Percentiles rank a stretch among this genome's conserved stretches.
phyloP scores from a whole-genome alignment of 2,888 invertebrate species.

The Alcis repandata region DNA sequence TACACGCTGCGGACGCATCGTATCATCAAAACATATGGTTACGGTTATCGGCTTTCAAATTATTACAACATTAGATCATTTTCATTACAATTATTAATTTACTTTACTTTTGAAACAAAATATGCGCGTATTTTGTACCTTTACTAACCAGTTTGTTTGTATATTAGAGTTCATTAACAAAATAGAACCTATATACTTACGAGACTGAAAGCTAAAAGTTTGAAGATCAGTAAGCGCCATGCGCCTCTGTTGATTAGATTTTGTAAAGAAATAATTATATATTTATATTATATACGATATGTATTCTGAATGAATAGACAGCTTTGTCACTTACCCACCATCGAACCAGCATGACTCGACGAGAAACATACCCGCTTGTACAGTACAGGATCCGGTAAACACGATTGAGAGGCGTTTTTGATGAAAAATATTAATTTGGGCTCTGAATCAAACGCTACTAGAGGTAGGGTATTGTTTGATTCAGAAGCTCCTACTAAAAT shows the following conservation, averaged over 20 bases:
- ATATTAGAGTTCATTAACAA: constrained; percentile 40
- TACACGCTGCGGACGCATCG: constrained; percentile 39
- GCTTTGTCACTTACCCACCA: constrained; percentile 49
- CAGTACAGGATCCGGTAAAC: constrained; percentile 38
- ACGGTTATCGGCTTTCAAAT: constrained; percentile 38
- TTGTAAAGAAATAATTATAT: constrained; percentile 20
- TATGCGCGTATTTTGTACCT: constrained; percentile 2
- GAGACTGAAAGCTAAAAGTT: constrained; percentile 37
- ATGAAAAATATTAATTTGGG: constrained; percentile 29
- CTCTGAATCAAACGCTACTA: constrained; percentile 34
- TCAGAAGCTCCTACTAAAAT: constrained; percentile 35
- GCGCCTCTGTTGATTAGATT: constrained; percentile 41
- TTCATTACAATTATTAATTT: constrained; percentile 16
- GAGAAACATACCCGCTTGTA: constrained; percentile 1
- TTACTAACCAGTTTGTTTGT: constrained; percentile 35
- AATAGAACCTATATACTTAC: constrained; percentile 39
- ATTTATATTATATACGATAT: constrained; percentile 20
- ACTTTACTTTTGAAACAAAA: neutral
- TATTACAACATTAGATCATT: constrained; percentile 22
- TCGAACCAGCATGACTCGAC: constrained; percentile 30
- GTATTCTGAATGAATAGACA: constrained; percentile 38
- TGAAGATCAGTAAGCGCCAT: constrained; percentile 42
- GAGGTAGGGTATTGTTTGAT: constrained; percentile 34
- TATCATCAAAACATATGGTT: constrained; percentile 28
- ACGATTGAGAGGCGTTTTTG: constrained; percentile 33